Conservation (phyloP, 2,888 invertebrate genomes). For the Caenorhabditis parvicauda region DNA sequence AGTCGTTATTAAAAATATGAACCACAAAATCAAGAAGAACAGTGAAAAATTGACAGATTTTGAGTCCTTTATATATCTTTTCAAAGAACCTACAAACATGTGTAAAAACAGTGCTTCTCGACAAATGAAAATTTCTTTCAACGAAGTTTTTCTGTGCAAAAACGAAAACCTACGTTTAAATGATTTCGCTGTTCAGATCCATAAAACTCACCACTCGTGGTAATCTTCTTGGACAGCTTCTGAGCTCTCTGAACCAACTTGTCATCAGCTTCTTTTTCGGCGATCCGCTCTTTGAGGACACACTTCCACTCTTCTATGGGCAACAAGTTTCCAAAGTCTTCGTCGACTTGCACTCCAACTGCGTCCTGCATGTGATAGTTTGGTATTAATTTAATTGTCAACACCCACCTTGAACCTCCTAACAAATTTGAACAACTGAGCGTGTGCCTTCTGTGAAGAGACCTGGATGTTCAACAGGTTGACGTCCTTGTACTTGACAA, state of each 20-base stretch:
- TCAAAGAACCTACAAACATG: too few relatives aligned
- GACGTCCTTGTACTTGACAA: slow-evolving; percentile 88
- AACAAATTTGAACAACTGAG: slow-evolving; percentile 65
- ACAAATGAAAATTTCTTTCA: too few relatives aligned
- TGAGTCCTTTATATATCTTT: too few relatives aligned
- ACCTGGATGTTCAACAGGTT: slow-evolving; percentile 90
- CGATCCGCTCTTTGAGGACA: neutral
- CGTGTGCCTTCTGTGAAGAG: slow-evolving; percentile 68
- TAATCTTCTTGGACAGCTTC: slow-evolving; percentile 10
- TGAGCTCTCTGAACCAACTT: slow-evolving; percentile 5
- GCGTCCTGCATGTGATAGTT: slow-evolving; percentile 14
- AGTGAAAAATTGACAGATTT: too few relatives aligned
- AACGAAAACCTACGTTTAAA: too few relatives aligned
- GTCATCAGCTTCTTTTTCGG: neutral
- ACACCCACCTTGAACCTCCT: slow-evolving; percentile 72
- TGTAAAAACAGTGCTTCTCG: too few relatives aligned
- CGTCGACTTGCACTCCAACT: slow-evolving; percentile 21
- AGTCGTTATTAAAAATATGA: too few relatives aligned
- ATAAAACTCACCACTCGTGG: too few relatives aligned
- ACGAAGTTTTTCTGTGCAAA: too few relatives aligned
- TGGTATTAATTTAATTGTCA: neutral
- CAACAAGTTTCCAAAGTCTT: slow-evolving; percentile 34
- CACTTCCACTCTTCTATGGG: slow-evolving; percentile 22
- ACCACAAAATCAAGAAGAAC: too few relatives aligned
- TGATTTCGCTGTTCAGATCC: too few relatives aligned